Evolutionary conservation across 2,888 invertebrate genomes (phyloP), one percentile per base, ranked within the genome.

Genomic region (Dicyrtomina minuta): DNA sequence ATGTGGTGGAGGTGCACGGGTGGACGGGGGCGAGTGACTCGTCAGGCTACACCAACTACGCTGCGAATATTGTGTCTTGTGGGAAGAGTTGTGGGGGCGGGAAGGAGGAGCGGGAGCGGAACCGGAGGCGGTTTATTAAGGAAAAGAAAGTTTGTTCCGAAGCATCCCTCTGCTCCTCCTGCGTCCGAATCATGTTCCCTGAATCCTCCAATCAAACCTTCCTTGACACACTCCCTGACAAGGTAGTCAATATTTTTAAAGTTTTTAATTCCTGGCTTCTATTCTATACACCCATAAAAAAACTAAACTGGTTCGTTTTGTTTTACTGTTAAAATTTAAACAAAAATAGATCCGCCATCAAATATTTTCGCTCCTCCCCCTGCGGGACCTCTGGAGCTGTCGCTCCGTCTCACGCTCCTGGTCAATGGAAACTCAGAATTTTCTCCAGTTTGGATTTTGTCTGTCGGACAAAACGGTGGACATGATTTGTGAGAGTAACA

Each of bases 141-240:
- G 24, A 43, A 13, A 22, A 46, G 15, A 62, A 62, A 46, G 49
- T 62, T 26, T 62, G 62, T 39, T 62, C 62, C 1, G 62, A 62
- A 20, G 44, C 62, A 6, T 62, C 62, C 8, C 49, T 62, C 4
- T 62, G 62, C 17, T 49, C 46, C 8, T 62, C 62, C 26, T 62
- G 62, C 49, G 27, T 62, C 1, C 24, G 33, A 33, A 62, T 62
- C 6, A 33, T 49, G 12, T 46, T 46, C 33, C 62, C 62, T 13
- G 33, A 51, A 17, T 33, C 43, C 4, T 4, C 20, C 13, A 20
- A 24, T 13, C 13, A 53, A 24, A 24, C 53, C 5, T 26, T 26
- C 8, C 13, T 53, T 20, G 53, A 53, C 22, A 3, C 22, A 53
- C 13, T 53, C 13, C 22, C 53, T 53, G 22, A 20, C 6, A 53